phyloP scores from a whole-genome alignment of 2,888 invertebrate species.

The Papilio elwesi region DNA sequence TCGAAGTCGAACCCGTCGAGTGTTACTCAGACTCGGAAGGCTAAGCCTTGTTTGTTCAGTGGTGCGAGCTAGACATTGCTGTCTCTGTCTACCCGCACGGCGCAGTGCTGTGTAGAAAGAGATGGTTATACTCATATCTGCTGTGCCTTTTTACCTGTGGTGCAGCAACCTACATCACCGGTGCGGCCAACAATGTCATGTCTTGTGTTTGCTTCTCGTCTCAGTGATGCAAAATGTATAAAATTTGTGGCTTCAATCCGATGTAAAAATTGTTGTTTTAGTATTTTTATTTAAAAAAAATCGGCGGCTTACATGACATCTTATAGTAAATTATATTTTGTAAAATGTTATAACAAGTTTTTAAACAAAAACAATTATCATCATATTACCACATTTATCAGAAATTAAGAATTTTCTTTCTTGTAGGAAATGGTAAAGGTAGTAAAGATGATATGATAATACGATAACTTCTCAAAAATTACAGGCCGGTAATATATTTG shows the following conservation, averaged over 20 bases:
- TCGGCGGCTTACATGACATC: too few relatives aligned
- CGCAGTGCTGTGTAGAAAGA: constrained; percentile 50
- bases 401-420: too few relatives aligned
- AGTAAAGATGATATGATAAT: too few relatives aligned
- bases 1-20: constrained; percentile 70
- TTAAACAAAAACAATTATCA: not conserved
- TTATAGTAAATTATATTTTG: not conserved
- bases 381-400: too few relatives aligned
- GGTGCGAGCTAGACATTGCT: constrained; percentile 64
- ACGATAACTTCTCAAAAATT: too few relatives aligned
- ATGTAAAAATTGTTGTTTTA: constrained; percentile 6
- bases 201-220: constrained; percentile 67
- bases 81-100: constrained; percentile 54
- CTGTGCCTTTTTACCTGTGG: constrained; percentile 65
- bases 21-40: constrained; percentile 77
- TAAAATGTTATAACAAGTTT: not conserved
- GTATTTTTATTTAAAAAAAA: not conserved
- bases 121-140: constrained; percentile 52
- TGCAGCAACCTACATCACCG: constrained; percentile 81
- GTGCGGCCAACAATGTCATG: constrained; percentile 76
- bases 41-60: constrained; percentile 79
- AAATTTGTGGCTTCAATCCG: constrained; percentile 41
- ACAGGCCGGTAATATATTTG: too few relatives aligned
- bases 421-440: too few relatives aligned
- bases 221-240: constrained; percentile 67